Percentiles rank a stretch among this genome's conserved stretches.
Evolutionary conservation across 2,888 invertebrate genomes (phyloP).

Genomic region (Neoaliturus tenellus): DNA sequence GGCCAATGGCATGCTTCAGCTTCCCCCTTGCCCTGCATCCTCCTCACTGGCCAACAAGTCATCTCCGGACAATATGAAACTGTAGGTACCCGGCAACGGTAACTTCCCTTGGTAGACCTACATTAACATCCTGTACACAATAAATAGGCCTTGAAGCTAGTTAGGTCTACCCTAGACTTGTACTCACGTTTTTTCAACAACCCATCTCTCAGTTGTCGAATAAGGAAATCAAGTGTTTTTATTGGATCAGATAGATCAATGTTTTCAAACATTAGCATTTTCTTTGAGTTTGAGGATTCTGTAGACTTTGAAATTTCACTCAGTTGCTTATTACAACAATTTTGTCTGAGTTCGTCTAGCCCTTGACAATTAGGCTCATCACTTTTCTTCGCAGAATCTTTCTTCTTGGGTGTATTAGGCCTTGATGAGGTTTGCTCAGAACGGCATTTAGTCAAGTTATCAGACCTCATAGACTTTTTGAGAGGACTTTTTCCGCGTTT

Average conservation of each 20-base stretch:
- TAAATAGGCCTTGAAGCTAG: too few species aligned
- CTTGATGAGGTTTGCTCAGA: neutral
- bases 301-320: neutral
- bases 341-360: neutral
- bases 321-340: neutral
- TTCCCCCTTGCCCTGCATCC: too few species aligned
- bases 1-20: too few species aligned
- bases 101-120: too few species aligned
- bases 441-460: neutral
- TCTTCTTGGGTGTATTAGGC: neutral
- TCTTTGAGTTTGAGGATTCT: neutral
- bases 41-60: too few species aligned
- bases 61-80: too few species aligned
- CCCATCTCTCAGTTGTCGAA: slow-evolving; percentile 24
- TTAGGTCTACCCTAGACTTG: neutral
- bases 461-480: neutral
- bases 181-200: slow-evolving; percentile 33
- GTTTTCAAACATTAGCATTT: neutral
- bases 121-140: too few species aligned
- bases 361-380: neutral
- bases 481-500: neutral
- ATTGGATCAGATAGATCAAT: slow-evolving; percentile 1
- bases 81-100: too few species aligned
- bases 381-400: neutral
- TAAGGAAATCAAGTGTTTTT: slow-evolving; percentile 34